These are phyloP conservation scores for Sarotherodon lohbergeri DNA, from an alignment of 2,113 vertebrate species.

Conservation along the genomic window DNA sequence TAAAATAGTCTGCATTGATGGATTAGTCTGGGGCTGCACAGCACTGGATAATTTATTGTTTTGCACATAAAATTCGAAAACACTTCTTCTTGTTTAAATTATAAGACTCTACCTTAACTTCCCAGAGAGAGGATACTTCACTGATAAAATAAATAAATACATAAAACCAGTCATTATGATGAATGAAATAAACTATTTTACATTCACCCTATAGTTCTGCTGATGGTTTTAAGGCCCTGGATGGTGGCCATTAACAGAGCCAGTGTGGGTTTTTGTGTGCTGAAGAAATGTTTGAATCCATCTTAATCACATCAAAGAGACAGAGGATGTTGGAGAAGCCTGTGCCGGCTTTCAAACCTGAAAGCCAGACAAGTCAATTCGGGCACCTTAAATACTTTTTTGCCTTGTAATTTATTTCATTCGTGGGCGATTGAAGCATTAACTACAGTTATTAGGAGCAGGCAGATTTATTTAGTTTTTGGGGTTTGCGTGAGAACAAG, in stretches of 20 bases:
- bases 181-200: not conserved
- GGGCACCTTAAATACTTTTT: not conserved
- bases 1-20: not conserved
- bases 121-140: not conserved
- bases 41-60: not conserved
- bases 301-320: conserved; percentile 51
- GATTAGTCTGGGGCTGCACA: not conserved
- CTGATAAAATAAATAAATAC: not conserved
- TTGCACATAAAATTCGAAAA: not conserved
- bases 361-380: conserved; percentile 11
- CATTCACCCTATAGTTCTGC: not conserved
- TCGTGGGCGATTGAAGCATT: not conserved
- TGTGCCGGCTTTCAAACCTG: not conserved
- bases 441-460: not conserved
- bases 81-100: not conserved
- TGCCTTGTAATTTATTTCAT: not conserved
- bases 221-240: not conserved
- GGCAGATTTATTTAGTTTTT: not conserved
- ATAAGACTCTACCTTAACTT: not conserved
- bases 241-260: not conserved
- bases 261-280: not conserved
- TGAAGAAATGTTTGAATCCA: conserved; percentile 23
- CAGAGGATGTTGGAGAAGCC: not conserved
- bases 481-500: not conserved
- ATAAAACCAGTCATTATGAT: not conserved